phyloP scores from a whole-genome alignment of 2,888 invertebrate genomes.

The Brachyopa scutellaris region DNA sequence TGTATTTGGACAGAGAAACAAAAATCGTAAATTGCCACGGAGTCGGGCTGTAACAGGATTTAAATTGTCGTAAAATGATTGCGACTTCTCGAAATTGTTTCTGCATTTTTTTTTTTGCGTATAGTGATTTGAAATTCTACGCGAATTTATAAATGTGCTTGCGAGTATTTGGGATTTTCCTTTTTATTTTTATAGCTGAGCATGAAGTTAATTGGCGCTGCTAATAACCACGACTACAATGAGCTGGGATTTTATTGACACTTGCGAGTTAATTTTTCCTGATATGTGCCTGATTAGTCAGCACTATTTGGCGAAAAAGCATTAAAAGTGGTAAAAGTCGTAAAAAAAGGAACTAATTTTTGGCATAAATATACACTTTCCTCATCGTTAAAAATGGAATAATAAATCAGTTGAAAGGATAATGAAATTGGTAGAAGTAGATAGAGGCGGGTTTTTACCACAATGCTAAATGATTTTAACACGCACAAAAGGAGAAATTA shows the following conservation, averaged over 20 bases:
- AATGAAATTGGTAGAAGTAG: too few species aligned
- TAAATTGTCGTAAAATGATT: slow-evolving; percentile 50
- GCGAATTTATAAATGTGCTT: background rate
- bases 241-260: slow-evolving; percentile 9
- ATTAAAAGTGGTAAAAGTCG: background rate
- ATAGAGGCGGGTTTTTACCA: background rate
- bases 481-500: background rate
- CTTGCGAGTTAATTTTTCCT: slow-evolving; percentile 1
- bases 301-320: background rate
- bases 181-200: slow-evolving; percentile 7
- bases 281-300: slow-evolving; percentile 6
- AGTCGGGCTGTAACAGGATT: slow-evolving; percentile 7
- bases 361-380: slow-evolving; percentile 7
- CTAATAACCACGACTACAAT: slow-evolving; percentile 18
- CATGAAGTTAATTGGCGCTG: slow-evolving; percentile 39
- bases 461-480: background rate
- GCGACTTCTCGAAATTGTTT: slow-evolving; percentile 32
- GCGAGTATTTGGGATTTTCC: slow-evolving; percentile 6
- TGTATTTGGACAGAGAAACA: background rate
- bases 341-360: slow-evolving; percentile 1
- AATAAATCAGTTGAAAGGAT: background rate
- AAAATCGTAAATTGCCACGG: slow-evolving; percentile 12
- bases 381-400: background rate
- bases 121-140: background rate
- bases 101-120: background rate